Evolutionary conservation across 2,888 invertebrate species (phyloP).

Genomic region (Platerodrilus igneus): DNA sequence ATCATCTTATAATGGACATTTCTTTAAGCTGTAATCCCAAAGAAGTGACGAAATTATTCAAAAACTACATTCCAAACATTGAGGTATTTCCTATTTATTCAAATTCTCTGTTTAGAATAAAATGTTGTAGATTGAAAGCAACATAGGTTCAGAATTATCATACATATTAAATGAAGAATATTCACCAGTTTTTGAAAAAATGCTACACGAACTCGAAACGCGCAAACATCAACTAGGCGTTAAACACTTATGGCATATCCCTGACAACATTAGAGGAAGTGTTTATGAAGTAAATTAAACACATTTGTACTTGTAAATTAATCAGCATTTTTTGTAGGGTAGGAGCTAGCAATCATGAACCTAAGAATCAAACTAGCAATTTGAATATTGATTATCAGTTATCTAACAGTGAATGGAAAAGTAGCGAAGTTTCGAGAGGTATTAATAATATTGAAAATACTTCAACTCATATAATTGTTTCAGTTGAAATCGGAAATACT

Average conservation of each 20-base stretch:
- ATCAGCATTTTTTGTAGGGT: too few relatives aligned
- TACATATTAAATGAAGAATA: conserved; percentile 63
- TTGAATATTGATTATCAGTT: background rate
- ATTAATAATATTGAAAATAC: too few relatives aligned
- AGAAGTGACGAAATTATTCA: conserved; percentile 57
- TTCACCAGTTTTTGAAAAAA: conserved; percentile 58
- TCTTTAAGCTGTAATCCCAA: conserved; percentile 49
- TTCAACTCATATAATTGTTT: conserved; percentile 17
- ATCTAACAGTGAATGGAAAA: background rate
- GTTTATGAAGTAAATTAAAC: conserved; percentile 64
- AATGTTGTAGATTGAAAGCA: conserved; percentile 54
- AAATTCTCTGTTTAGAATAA: too few relatives aligned
- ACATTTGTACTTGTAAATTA: conserved; percentile 1
- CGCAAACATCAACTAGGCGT: conserved; percentile 58
- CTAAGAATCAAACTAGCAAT: background rate
- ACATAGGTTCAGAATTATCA: conserved; percentile 72
- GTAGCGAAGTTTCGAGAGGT: background rate
- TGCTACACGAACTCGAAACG: conserved; percentile 65
- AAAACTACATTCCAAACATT: conserved; percentile 61
- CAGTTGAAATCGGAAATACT: conserved; percentile 30
- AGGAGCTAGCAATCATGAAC: too few relatives aligned
- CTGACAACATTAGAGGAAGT: conserved; percentile 91
- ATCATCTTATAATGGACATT: conserved; percentile 71
- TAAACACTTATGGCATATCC: conserved; percentile 75
- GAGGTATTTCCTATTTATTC: conserved; percentile 39